A percentile compares a stretch with the other conserved stretches of the same genome.
These are phyloP conservation scores for Heteractis magnifica DNA, from an alignment of 92 coral and sea anemone species.

Conservation along the genomic window DNA sequence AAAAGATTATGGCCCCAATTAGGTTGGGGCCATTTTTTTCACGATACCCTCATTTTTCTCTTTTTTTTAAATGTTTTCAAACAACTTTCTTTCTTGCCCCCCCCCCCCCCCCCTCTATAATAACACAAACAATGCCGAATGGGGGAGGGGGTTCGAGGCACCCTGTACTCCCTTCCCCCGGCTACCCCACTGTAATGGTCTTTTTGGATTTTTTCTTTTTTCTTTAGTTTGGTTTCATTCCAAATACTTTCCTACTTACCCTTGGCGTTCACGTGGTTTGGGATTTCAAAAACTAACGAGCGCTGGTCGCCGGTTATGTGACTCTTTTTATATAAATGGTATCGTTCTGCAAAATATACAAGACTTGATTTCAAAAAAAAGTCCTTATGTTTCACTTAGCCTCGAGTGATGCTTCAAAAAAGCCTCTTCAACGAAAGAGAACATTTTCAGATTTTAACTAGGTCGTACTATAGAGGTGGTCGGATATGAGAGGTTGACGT, in stretches of 20 bases:
- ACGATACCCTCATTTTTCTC: too few species aligned
- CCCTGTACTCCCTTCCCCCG: too few species aligned
- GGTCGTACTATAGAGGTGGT: background rate
- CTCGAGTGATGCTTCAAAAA: background rate
- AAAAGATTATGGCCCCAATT: too few species aligned
- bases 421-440: background rate
- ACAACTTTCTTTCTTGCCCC: too few species aligned
- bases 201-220: background rate
- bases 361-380: too few species aligned
- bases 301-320: background rate
- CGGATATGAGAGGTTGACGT: background rate
- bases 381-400: too few species aligned
- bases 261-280: slow-evolving; percentile 14
- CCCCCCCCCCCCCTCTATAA: too few species aligned
- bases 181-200: too few species aligned
- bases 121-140: too few species aligned
- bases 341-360: slow-evolving; percentile 5
- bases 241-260: background rate
- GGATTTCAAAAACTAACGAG: slow-evolving; percentile 19
- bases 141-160: too few species aligned
- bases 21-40: too few species aligned
- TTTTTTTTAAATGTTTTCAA: too few species aligned
- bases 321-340: slow-evolving; percentile 19
- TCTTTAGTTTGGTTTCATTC: background rate
- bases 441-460: background rate